A percentile compares a stretch with the other conserved stretches of the same genome.
phyloP scores from a whole-genome alignment of 2,113 vertebrate genomes.

The Probosciger aterrimus region DNA sequence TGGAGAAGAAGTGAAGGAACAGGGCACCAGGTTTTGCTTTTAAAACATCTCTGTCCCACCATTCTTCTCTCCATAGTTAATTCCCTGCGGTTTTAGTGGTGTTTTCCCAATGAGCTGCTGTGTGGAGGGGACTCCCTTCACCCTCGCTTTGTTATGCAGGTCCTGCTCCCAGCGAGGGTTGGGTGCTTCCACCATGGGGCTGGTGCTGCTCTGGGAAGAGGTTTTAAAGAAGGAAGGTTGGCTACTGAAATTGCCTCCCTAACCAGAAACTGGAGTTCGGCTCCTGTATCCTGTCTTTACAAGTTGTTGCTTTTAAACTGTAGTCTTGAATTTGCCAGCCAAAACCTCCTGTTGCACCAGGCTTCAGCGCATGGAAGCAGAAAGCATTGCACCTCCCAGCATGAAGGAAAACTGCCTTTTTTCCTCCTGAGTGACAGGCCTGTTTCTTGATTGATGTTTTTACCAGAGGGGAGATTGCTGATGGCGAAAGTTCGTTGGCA shows the following conservation, averaged over 20 bases:
- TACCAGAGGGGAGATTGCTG: not conserved
- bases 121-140: not conserved
- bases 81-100: not conserved
- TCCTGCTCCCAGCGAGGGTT: not conserved
- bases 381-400: not conserved
- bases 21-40: not conserved
- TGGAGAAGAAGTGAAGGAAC: not conserved
- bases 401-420: not conserved
- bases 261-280: not conserved
- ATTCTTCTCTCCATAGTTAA: not conserved
- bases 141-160: not conserved
- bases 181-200: accelerated
- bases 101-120: not conserved
- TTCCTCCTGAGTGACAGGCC: not conserved
- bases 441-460: accelerated
- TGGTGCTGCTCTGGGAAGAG: not conserved
- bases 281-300: not conserved
- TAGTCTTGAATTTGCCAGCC: not conserved
- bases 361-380: not conserved
- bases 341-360: not conserved
- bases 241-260: not conserved
- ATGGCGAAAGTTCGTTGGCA: not conserved
- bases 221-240: not conserved
- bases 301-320: not conserved
- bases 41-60: not conserved